phyloP scores from a whole-genome alignment of 1,140 invertebrate genomes.

The Asobara japonica region DNA sequence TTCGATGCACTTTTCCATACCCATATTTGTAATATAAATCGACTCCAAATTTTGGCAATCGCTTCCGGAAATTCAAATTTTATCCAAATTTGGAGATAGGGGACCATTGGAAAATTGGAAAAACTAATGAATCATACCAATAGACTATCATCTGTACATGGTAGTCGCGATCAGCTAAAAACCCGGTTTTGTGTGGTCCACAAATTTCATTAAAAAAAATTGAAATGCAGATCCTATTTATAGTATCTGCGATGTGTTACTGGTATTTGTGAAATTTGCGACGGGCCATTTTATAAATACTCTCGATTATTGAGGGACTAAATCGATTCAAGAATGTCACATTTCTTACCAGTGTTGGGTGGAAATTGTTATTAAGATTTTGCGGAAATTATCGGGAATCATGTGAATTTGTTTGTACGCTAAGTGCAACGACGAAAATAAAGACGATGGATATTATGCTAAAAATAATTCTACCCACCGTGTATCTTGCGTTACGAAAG shows the following conservation, averaged over 20 bases:
- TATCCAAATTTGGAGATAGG: background rate
- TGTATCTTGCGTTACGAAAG: conserved; percentile 50
- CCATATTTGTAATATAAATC: too few species aligned
- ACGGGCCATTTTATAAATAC: background rate
- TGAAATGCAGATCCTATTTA: conserved; percentile 4
- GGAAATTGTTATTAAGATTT: background rate
- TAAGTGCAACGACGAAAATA: conserved; percentile 48
- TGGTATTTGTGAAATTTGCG: background rate
- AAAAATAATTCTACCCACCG: conserved; percentile 51
- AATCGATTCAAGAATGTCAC: background rate
- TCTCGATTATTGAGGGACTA: background rate
- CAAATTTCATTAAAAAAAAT: conserved; percentile 30
- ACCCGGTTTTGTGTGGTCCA: conserved; percentile 19
- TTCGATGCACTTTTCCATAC: background rate
- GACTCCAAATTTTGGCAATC: too few species aligned
- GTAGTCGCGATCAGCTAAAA: conserved; percentile 39
- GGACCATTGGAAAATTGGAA: background rate
- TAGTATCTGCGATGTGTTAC: background rate
- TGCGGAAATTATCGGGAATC: background rate
- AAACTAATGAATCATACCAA: conserved; percentile 39
- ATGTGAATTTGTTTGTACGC: background rate
- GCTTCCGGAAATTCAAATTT: too few species aligned
- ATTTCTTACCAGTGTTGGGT: background rate
- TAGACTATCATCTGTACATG: conserved; percentile 43
- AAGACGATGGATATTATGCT: conserved; percentile 41